Evolutionary conservation across 2,888 invertebrate genomes (phyloP).

Genomic region (Stenurella melanura): DNA sequence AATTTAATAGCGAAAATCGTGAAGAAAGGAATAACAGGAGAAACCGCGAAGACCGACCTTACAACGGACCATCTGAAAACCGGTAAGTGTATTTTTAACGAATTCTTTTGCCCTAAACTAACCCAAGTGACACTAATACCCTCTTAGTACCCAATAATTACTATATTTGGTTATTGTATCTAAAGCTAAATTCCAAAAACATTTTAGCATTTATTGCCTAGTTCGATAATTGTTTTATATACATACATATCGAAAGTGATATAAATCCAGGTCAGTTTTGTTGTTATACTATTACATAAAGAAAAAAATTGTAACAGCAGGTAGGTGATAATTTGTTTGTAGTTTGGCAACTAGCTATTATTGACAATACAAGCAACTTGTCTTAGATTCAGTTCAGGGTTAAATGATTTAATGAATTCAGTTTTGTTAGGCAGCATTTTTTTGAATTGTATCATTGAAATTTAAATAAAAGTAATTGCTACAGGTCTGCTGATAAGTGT

Average conservation of each 20-base stretch:
- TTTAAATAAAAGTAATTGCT: neutral
- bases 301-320: slow-evolving; percentile 18
- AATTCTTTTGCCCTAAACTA: slow-evolving; percentile 11
- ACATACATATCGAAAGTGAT: slow-evolving; percentile 2
- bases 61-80: slow-evolving; percentile 70
- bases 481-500: neutral
- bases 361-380: slow-evolving; percentile 23
- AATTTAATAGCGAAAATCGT: slow-evolving; percentile 78
- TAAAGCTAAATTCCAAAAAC: neutral
- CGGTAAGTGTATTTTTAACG: slow-evolving; percentile 63
- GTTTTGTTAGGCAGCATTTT: slow-evolving; percentile 10
- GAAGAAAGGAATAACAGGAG: slow-evolving; percentile 84
- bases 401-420: slow-evolving; percentile 24
- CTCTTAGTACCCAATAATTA: neutral
- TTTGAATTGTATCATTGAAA: neutral
- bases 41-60: slow-evolving; percentile 78
- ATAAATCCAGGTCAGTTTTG: slow-evolving; percentile 23
- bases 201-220: neutral
- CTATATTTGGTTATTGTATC: slow-evolving; percentile 23
- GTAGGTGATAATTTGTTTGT: slow-evolving; percentile 15
- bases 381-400: slow-evolving; percentile 38
- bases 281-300: slow-evolving; percentile 28
- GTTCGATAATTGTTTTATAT: neutral
- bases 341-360: slow-evolving; percentile 18
- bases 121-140: slow-evolving; percentile 3